These are phyloP conservation scores for Apamea epomidion DNA, from an alignment of 2,888 invertebrate genomes.

Conservation along the genomic window DNA sequence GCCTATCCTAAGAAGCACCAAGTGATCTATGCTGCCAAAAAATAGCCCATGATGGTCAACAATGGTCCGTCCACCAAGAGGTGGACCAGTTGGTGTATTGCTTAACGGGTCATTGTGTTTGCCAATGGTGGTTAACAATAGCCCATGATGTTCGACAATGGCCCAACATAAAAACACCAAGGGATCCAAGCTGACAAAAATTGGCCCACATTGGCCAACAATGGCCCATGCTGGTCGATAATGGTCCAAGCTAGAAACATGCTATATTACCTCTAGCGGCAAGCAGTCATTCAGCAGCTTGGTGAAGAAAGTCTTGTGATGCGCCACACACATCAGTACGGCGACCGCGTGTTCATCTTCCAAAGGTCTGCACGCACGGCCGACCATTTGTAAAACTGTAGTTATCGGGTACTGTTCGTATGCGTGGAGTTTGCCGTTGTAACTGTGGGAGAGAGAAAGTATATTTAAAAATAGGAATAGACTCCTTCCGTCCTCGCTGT, in stretches of 20 bases:
- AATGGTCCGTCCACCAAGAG: no score
- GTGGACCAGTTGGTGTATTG: no score
- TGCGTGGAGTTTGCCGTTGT: constrained; percentile 92
- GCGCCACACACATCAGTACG: constrained; percentile 98
- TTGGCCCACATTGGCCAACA: not conserved
- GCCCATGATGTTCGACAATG: not conserved
- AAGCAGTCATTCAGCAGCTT: constrained; percentile 99
- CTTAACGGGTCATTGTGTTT: no score
- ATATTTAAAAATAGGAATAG: not conserved
- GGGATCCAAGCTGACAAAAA: not conserved
- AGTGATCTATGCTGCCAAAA: no score
- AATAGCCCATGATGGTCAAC: no score
- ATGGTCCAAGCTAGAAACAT: no score
- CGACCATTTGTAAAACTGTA: constrained; percentile 99
- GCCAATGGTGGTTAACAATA: no score
- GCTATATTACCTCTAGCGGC: constrained; percentile 94
- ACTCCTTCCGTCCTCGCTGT: no score
- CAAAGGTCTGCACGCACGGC: constrained; percentile 97
- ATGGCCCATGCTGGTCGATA: not conserved
- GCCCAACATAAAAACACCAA: not conserved
- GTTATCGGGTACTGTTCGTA: constrained; percentile 99
- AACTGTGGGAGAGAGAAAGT: constrained; percentile 76
- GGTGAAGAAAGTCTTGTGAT: constrained; percentile 99
- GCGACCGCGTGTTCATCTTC: constrained; percentile 98
- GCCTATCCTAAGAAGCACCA: no score